Conservation (phyloP, 2,888 invertebrate genomes). For the Nephrotoma flavescens region DNA sequence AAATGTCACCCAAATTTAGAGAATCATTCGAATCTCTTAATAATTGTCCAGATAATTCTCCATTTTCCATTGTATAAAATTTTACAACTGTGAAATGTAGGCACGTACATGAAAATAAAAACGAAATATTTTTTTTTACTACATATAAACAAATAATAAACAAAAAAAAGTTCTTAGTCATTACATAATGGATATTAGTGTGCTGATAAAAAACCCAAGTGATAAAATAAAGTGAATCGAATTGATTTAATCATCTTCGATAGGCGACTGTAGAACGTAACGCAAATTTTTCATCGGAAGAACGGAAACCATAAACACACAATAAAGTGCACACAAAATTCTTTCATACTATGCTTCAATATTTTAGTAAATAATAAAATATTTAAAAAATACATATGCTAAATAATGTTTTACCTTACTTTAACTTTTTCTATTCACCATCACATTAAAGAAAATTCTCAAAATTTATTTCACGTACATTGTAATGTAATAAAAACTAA, state of each 20-base stretch:
- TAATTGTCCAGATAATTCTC: constrained; percentile 5
- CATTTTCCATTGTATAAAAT: constrained; percentile 5
- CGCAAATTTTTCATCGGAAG: not conserved
- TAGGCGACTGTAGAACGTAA: not conserved
- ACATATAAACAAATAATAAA: not conserved
- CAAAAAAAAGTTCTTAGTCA: not conserved
- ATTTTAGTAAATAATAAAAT: not conserved
- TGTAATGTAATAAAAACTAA: not conserved
- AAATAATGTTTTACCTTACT: not conserved
- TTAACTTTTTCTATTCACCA: not conserved
- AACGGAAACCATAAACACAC: not conserved
- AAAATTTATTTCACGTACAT: not conserved
- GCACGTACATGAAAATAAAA: not conserved
- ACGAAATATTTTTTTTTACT: not conserved
- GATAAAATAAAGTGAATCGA: not conserved
- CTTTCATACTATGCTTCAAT: not conserved
- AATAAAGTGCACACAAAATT: not conserved
- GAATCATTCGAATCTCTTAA: constrained; percentile 1
- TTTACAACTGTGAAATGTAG: not conserved
- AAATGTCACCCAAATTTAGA: constrained; percentile 15
- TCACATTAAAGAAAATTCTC: not conserved
- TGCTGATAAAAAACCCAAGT: not conserved
- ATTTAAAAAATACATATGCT: not conserved
- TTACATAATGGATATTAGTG: not conserved
- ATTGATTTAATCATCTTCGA: not conserved